phyloP scores from a whole-genome alignment of 2,113 vertebrate species.

The Columbina picui region DNA sequence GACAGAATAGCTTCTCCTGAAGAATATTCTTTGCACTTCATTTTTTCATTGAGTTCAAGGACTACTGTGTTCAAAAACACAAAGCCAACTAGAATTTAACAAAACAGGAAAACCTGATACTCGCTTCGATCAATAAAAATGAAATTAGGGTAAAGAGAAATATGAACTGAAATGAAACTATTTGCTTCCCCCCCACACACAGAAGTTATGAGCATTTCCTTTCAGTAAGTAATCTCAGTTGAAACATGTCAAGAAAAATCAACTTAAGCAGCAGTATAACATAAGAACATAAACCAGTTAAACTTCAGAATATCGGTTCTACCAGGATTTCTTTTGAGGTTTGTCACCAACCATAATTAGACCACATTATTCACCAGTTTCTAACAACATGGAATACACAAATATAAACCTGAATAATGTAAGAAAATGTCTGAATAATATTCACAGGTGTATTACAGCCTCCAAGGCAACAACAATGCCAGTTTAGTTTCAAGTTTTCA shows the following conservation, averaged over 20 bases:
- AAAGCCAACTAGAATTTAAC: not conserved
- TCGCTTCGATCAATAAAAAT: not conserved
- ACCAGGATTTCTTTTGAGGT: not conserved
- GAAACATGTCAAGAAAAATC: not conserved
- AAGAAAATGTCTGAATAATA: not conserved
- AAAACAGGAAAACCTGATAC: not conserved
- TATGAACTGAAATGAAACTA: not conserved
- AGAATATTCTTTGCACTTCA: not conserved
- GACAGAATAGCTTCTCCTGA: not conserved
- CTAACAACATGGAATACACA: not conserved
- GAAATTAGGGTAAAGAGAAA: not conserved
- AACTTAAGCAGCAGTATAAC: not conserved
- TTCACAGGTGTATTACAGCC: not conserved
- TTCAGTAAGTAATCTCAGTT: not conserved
- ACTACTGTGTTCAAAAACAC: not conserved
- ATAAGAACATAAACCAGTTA: not conserved
- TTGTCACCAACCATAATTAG: not conserved
- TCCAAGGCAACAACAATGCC: not conserved
- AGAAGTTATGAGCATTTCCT: not conserved
- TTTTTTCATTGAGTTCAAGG: not conserved
- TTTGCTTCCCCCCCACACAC: rapidly evolving
- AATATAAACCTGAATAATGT: not conserved
- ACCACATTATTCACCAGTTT: not conserved
- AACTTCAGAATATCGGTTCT: not conserved
- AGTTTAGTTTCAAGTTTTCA: not conserved